These are phyloP conservation scores for Oplegnathus fasciatus DNA, from an alignment of 2,113 vertebrate species.

Conservation along the genomic window DNA sequence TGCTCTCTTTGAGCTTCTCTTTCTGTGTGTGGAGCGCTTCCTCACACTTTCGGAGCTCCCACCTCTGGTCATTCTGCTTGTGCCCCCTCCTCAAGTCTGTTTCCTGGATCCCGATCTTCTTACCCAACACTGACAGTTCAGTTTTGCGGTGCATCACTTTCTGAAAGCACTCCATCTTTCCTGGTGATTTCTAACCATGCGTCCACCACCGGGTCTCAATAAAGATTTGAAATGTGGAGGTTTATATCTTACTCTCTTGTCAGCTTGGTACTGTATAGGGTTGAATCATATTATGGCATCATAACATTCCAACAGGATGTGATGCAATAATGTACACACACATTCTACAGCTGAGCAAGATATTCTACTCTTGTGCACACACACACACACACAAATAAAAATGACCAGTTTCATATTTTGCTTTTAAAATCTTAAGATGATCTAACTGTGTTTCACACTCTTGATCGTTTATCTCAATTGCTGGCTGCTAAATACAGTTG, in stretches of 20 bases:
- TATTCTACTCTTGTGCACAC: no score
- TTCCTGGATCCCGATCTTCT: not conserved
- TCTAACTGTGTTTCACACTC: no score
- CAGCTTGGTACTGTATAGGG: no score
- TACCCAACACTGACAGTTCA: not conserved
- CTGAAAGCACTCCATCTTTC: not conserved
- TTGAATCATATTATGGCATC: not conserved
- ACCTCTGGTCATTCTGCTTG: not conserved
- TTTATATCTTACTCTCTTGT: not conserved
- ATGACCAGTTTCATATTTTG: no score
- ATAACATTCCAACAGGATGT: not conserved
- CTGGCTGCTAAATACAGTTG: no score
- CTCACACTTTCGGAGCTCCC: not conserved
- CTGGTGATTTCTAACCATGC: not conserved
- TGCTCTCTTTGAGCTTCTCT: slow-evolving; percentile 2
- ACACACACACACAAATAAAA: no score
- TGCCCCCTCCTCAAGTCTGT: not conserved
- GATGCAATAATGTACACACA: not conserved
- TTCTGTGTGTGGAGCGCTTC: not conserved
- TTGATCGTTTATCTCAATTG: no score
- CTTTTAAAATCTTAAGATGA: no score
- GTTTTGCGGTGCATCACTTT: not conserved
- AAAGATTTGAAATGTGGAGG: not conserved
- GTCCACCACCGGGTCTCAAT: not conserved
- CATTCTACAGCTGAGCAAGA: no score